Evolutionary conservation across 2,113 vertebrate species (phyloP), one percentile per base, ranked within the genome.

Genomic region (Galbula dea): DNA sequence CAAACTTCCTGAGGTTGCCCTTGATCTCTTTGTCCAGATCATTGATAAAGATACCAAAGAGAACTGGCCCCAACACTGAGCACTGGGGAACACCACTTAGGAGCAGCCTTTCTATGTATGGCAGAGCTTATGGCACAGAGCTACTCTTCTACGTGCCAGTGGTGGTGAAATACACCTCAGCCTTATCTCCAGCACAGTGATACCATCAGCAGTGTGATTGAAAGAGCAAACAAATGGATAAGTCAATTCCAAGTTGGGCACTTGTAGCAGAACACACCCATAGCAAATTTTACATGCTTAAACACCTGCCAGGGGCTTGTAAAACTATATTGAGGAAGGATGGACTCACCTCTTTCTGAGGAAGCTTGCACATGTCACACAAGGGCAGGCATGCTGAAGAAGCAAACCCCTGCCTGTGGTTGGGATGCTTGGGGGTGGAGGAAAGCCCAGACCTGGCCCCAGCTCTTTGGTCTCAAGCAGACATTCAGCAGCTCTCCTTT

Each of bases 401-500:
- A 30, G 18, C 1, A 14, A 61, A 58, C 51, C 39, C 49, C n/a
- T 0, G 0, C 45, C 32, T 39, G 52, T 1, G 0, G 37, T 69
- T 52, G 51, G 26, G n/a, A n/a, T n/a, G 48, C 11, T 36, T 0
- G 0, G 21, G 21, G 18, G 12, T 16, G 79, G 66, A 24, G 36
- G 21, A 36, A 18, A 87, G 19, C 54, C 58, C 49, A 24, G 9
- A 24, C 8, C 29, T 54, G 98, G 66, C 69, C 71, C 91, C 71
- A 98, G 78, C 52, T 98, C 98, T 58, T 98, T 90, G 26, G 97
- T 95, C 95, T 98, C 97, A 15, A 97, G 84, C 1, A 98, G 98
- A 71, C 98, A 98, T 81, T 98, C 96, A 3, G 94, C 87, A 6
- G 96, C 95, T 76, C 45, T 91, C 29, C 95, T 97, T 55, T 86